These are phyloP conservation scores for Callosobruchus maculatus DNA, from an alignment of 2,888 invertebrate species.

Conservation along the genomic window DNA sequence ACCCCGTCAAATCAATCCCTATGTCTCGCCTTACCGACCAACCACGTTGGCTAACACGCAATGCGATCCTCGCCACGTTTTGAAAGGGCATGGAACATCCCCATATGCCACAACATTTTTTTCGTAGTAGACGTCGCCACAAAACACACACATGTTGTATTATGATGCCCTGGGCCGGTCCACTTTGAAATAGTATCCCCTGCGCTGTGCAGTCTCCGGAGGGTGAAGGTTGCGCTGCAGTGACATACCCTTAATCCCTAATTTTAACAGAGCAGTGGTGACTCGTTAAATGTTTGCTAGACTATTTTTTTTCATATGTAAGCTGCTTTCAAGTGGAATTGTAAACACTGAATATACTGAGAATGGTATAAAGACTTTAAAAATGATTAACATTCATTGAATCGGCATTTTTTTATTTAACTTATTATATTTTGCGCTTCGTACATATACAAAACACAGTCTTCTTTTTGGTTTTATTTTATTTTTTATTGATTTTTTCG, in stretches of 20 bases:
- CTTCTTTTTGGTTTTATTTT: too few species aligned
- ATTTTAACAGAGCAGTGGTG: background rate
- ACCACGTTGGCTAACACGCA: background rate
- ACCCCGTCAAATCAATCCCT: background rate
- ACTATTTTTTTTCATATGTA: too few species aligned
- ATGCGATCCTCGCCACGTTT: background rate
- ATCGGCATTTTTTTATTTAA: too few species aligned
- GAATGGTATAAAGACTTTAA: too few species aligned
- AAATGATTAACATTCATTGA: too few species aligned
- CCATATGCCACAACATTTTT: background rate
- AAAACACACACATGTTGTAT: background rate
- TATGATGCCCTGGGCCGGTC: background rate
- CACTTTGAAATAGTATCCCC: background rate
- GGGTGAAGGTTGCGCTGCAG: background rate
- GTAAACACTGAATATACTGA: too few species aligned
- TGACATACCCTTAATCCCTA: background rate
- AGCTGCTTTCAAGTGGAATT: too few species aligned
- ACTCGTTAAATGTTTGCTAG: background rate
- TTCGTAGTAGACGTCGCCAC: background rate
- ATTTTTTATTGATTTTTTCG: too few species aligned
- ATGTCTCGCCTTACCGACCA: background rate
- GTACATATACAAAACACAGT: too few species aligned
- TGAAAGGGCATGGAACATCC: background rate
- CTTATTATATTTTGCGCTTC: too few species aligned
- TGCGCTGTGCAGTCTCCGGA: background rate